Base-by-base conservation (phyloP, 2,797 vertebrate species). In the Pogoniulus pusillus region DNA sequence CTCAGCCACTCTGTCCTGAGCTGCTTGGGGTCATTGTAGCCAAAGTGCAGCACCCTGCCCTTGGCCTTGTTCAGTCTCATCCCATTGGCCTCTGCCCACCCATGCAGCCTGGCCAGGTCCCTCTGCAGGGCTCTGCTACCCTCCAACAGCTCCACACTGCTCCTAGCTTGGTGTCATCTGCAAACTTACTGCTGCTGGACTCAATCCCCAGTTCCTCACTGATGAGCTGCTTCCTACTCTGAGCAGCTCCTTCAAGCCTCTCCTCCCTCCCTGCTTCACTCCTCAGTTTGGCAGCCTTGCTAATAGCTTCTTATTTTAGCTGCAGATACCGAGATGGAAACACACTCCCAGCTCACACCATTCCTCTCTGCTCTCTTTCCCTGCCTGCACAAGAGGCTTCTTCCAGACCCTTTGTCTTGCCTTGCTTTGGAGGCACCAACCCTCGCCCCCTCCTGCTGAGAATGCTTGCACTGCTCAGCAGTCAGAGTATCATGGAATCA, bases 291-390 rank as follows among this genome's bases (percentile, higher is more conserved):
- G 53, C 65, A 91, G 90, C 58, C 65, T 58, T 37, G 35, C 30
- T 74, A 17, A 57, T 9, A 57, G 69, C 5, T 82, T 64, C 76
- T 80, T 63, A 66, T 90, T 92, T 92, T 74, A 93, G 82, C 87
- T 77, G 53, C 55, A 78, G 87, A 73, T 1, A 5, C 12, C 23
- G 69, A 59, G 73, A 63, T 71, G 57, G 24, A 41, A 77, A 80
- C 72, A 30, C 5, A 6, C 30, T 47, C 49, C 37, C 69, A 82
- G 62, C 64, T 87, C 69, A 73, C 65, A 32, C 1, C 0, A 12
- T 10, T 27, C 69, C 71, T 72, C 37, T 19, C 74, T 39, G 65
- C 30, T 18, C 86, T 54, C 63, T 72, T 53, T 63, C 35, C 34
- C 49, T 59, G 49, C 16, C 1, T 35, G 34, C 49, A 60, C 1